A percentile compares a stretch with the other conserved stretches of the same genome.
Evolutionary conservation across 2,888 invertebrate species (phyloP).

Genomic region (Agonopterix arenella): DNA sequence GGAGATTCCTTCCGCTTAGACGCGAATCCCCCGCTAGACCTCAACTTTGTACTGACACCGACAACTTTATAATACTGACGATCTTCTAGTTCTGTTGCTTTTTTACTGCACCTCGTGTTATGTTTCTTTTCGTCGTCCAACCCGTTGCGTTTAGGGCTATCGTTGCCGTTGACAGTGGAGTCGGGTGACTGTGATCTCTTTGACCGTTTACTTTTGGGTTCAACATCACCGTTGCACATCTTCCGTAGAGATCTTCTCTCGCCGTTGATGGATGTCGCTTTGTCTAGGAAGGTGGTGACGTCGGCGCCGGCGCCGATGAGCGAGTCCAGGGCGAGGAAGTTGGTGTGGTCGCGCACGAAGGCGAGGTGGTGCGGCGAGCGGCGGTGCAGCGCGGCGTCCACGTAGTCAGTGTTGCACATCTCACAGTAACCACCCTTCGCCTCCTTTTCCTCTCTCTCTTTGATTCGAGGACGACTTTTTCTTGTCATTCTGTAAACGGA

Average conservation of each 20-base stretch:
- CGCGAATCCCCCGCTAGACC: slow-evolving; percentile 75
- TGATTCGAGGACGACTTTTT: slow-evolving; percentile 64
- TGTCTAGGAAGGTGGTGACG: slow-evolving; percentile 82
- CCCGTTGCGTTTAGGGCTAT: slow-evolving; percentile 50
- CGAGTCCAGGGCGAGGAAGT: slow-evolving; percentile 85
- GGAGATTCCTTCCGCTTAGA: slow-evolving; percentile 46
- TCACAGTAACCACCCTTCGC: slow-evolving; percentile 84
- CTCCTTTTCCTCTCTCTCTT: slow-evolving; percentile 61
- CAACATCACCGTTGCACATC: slow-evolving; percentile 54
- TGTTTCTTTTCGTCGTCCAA: slow-evolving; percentile 49
- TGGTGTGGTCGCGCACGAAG: slow-evolving; percentile 84
- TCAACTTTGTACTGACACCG: slow-evolving; percentile 80
- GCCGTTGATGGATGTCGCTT: slow-evolving; percentile 60
- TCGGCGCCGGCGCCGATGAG: slow-evolving; percentile 81
- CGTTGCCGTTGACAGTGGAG: slow-evolving; percentile 37
- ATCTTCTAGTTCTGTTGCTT: slow-evolving; percentile 35
- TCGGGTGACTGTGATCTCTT: slow-evolving; percentile 50
- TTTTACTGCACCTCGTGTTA: slow-evolving; percentile 52
- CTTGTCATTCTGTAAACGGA: slow-evolving; percentile 71
- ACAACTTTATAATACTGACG: slow-evolving; percentile 84
- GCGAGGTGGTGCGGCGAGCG: slow-evolving; percentile 85
- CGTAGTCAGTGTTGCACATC: slow-evolving; percentile 86
- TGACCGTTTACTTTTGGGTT: slow-evolving; percentile 38
- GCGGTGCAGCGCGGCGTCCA: slow-evolving; percentile 82
- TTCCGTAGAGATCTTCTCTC: slow-evolving; percentile 56